Conservation (phyloP, 2,113 vertebrate genomes). For the Chitala chitala region DNA sequence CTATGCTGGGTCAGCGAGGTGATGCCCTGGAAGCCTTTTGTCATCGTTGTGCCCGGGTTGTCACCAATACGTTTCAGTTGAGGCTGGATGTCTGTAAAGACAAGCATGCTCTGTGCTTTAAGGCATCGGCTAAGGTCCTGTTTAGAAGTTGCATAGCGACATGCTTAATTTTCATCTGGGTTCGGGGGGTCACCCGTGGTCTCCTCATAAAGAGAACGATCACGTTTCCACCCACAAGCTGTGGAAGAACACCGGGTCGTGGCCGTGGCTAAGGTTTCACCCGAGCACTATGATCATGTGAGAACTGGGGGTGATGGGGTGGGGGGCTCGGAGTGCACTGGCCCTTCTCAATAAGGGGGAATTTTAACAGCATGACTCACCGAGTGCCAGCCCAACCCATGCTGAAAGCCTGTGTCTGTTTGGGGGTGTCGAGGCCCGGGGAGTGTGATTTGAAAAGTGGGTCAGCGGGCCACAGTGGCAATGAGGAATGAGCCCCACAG, state of each 20-base stretch:
- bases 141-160: no score
- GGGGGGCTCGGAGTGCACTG: slow-evolving; percentile 43
- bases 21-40: slow-evolving; percentile 12
- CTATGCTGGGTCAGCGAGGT: neutral
- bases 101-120: no score
- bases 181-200: slow-evolving; percentile 30
- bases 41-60: slow-evolving; percentile 12
- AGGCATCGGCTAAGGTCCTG: no score
- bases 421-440: slow-evolving; percentile 25
- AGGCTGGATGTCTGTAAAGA: no score
- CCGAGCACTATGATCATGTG: slow-evolving; percentile 45
- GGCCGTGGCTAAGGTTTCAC: slow-evolving; percentile 50
- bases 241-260: slow-evolving; percentile 37
- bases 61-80: no score
- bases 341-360: slow-evolving; percentile 41
- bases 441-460: slow-evolving; percentile 38
- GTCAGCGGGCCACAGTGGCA: slow-evolving; percentile 34
- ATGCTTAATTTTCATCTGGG: neutral
- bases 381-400: slow-evolving; percentile 20
- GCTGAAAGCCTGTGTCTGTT: slow-evolving; percentile 23
- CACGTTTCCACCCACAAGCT: slow-evolving; percentile 32
- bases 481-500: neutral
- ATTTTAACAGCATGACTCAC: slow-evolving; percentile 50
- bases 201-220: slow-evolving; percentile 41
- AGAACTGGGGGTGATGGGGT: slow-evolving; percentile 32